phyloP scores from a whole-genome alignment of 2,888 invertebrate genomes.

The Drosophila mimica region DNA sequence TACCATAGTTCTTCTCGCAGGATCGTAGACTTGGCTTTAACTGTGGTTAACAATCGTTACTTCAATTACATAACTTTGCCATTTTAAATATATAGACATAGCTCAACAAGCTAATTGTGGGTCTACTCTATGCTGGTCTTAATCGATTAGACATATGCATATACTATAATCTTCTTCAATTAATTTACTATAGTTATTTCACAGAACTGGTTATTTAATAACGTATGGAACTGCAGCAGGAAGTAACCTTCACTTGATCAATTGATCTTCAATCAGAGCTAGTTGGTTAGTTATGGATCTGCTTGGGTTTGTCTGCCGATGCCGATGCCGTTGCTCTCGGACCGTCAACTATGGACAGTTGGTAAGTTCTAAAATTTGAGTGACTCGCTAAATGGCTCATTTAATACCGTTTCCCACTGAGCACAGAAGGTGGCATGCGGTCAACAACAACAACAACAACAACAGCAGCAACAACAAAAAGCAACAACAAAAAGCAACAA shows the following conservation, averaged over 20 bases:
- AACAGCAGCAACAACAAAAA: constrained; percentile 1
- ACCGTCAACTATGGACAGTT: constrained; percentile 52
- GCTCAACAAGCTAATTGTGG: constrained; percentile 11
- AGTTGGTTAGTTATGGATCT: constrained; percentile 23
- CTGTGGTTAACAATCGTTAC: background rate
- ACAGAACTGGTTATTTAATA: background rate
- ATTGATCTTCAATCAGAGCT: constrained; percentile 42
- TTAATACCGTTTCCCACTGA: constrained; percentile 76
- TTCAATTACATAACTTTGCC: constrained; percentile 9
- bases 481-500: constrained; percentile 30
- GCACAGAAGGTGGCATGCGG: constrained; percentile 77
- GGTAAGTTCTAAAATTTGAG: constrained; percentile 55
- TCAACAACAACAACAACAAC: constrained; percentile 44
- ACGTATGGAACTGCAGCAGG: constrained; percentile 21
- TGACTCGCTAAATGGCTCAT: constrained; percentile 81
- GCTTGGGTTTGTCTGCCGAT: background rate
- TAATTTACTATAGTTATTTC: background rate
- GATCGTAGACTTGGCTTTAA: background rate
- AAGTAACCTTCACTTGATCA: constrained; percentile 19
- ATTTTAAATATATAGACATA: background rate
- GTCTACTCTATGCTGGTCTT: background rate
- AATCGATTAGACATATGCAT: background rate
- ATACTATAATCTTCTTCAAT: background rate
- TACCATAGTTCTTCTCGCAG: background rate
- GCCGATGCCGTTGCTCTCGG: constrained; percentile 12